These are phyloP conservation scores for Eumaeus atala DNA, from an alignment of 1,140 invertebrate genomes.

Conservation along the genomic window DNA sequence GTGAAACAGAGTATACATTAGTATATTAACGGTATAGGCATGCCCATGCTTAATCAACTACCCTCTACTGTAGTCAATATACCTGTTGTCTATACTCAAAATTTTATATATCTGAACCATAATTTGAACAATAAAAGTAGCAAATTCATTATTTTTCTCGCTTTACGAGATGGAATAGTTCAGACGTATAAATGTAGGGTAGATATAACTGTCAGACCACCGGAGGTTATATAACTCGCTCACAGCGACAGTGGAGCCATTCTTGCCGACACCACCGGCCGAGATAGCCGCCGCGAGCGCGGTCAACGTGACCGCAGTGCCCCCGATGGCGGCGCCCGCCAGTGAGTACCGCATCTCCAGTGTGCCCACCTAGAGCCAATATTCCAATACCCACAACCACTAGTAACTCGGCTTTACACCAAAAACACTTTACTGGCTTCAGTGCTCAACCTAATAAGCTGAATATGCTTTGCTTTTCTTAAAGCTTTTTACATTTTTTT, in stretches of 20 bases:
- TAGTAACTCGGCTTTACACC: not conserved
- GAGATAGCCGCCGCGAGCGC: constrained; percentile 86
- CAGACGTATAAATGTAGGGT: no score
- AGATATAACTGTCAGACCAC: constrained; percentile 24
- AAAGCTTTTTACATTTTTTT: no score
- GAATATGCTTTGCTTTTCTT: no score
- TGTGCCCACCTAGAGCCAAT: constrained; percentile 46
- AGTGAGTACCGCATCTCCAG: constrained; percentile 84
- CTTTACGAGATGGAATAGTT: not conserved
- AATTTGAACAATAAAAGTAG: not conserved
- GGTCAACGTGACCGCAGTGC: constrained; percentile 80
- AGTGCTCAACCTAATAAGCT: no score
- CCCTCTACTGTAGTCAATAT: constrained; percentile 1
- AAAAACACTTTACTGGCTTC: no score
- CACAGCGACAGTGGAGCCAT: constrained; percentile 93
- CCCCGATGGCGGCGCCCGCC: constrained; percentile 81
- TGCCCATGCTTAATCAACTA: constrained; percentile 13
- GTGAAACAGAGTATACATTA: constrained; percentile 1
- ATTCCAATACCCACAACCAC: not conserved
- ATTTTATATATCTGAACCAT: no score
- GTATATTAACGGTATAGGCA: not conserved
- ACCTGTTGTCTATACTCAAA: no score
- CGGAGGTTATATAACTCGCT: constrained; percentile 66
- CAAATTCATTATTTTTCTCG: not conserved
- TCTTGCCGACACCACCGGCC: constrained; percentile 96